Base-by-base conservation (phyloP, 2,797 vertebrate species). In the Xerus rutilus region DNA sequence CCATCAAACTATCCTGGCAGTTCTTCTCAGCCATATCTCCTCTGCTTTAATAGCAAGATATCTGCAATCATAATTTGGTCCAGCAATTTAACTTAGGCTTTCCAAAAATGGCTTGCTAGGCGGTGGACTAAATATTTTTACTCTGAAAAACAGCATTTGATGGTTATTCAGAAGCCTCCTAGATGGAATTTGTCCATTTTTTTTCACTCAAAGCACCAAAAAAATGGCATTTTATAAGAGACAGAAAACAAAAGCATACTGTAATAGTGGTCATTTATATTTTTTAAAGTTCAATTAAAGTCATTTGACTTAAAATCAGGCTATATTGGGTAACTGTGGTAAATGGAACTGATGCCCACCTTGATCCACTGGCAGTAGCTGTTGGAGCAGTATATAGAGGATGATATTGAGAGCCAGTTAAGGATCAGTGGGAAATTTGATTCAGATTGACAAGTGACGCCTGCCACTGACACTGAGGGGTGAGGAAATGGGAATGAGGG, bases 231-330 rank as follows among this genome's bases (percentile, higher is more conserved):
- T 93, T 81, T 91, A 4, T 74, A 52, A 92, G 65, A 78, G n/a
- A 39, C 11, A 89, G n/a, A 17, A 81, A 90, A 30, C 11, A 81
- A 87, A 96, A 15, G 1, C 7, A 28, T 83, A 35, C 25, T 17
- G 0, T 62, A 28, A 65, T 6, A 65, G 28, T 21, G n/a, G 13
- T 30, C 65, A 35, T 54, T 92, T 77, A 54, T 43, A 45, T 84
- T 70, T 20, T 84, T 65, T 82, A 20, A 95, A 87, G 47, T 81
- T 74, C 5, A 54, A 9, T 84, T 54, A 70, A 96, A 83, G 67
- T 87, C 21, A 32, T 87, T 92, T 84, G 32, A 20, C 23, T 94
- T 94, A 47, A 90, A 78, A 47, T 91, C 23, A 69, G 28, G 54
- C 25, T 52, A 52, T 17, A 39, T 18, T 93, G 57, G 21, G 12